These are phyloP conservation scores for Dasyprocta punctata DNA, from an alignment of 2,113 vertebrate species.

Conservation along the genomic window DNA sequence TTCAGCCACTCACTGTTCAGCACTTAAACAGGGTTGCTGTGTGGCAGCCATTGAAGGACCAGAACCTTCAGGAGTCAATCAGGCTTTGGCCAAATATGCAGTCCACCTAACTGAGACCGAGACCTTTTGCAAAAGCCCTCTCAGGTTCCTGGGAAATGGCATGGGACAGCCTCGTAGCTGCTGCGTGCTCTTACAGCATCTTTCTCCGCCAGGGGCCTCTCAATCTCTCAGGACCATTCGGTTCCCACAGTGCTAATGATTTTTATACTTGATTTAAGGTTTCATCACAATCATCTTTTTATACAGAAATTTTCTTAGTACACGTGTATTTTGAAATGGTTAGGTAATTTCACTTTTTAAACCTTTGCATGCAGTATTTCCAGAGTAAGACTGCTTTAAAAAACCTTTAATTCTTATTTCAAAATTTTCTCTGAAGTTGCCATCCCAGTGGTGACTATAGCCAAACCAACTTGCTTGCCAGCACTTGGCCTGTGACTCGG, in stretches of 20 bases:
- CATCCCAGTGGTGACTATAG: not conserved
- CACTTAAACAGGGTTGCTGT: rapidly evolving
- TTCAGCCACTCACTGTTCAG: not conserved
- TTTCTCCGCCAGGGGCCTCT: not conserved
- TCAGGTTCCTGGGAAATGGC: not conserved
- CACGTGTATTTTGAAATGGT: not conserved
- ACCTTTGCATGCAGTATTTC: not conserved
- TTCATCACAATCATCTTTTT: not conserved
- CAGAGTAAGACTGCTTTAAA: not conserved
- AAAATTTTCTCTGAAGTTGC: not conserved
- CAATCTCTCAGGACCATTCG: rapidly evolving
- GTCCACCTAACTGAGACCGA: not conserved
- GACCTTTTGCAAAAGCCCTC: not conserved
- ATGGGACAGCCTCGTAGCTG: not conserved
- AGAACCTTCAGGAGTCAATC: not conserved
- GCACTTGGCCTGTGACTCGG: not conserved
- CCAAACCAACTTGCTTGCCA: not conserved
- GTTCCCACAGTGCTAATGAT: not conserved
- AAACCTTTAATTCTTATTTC: not conserved
- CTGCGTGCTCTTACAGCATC: not conserved
- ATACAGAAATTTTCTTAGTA: not conserved
- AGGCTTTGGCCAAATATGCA: not conserved
- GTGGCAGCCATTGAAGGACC: not conserved
- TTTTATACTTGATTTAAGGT: not conserved
- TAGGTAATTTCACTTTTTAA: not conserved